Percentiles rank a stretch among this genome's conserved stretches.
These are phyloP conservation scores for Pocota personata DNA, from an alignment of 2,888 invertebrate species.

Conservation along the genomic window DNA sequence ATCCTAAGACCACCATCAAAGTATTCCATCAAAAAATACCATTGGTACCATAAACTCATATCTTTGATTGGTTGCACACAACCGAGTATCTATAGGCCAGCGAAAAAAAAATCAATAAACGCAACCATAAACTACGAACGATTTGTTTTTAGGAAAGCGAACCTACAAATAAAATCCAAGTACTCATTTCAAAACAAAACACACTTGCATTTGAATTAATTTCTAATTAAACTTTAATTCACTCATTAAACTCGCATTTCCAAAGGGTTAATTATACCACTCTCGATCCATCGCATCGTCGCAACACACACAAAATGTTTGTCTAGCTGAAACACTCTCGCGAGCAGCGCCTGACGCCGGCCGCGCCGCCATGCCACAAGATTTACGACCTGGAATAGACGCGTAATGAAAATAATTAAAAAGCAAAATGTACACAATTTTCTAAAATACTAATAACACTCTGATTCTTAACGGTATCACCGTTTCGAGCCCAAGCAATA, in stretches of 20 bases:
- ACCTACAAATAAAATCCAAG: constrained; percentile 19
- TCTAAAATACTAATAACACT: constrained; percentile 62
- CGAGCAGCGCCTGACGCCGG: constrained; percentile 33
- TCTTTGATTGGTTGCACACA: constrained; percentile 32
- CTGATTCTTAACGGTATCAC: constrained; percentile 49
- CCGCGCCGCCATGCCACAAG: constrained; percentile 27
- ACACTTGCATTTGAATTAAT: constrained; percentile 63
- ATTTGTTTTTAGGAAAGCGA: constrained; percentile 41
- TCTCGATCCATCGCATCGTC: constrained; percentile 3
- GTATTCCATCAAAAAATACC: not conserved
- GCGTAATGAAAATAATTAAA: constrained; percentile 68
- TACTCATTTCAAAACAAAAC: constrained; percentile 32
- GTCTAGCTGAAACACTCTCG: constrained; percentile 8
- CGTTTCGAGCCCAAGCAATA: not conserved
- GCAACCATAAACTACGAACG: constrained; percentile 35
- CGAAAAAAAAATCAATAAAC: constrained; percentile 24
- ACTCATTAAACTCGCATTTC: constrained; percentile 62
- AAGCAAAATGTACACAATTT: constrained; percentile 48
- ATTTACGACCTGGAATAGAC: constrained; percentile 56
- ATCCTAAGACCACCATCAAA: not conserved
- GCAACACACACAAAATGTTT: constrained; percentile 11
- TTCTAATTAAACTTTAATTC: constrained; percentile 62
- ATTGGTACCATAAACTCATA: constrained; percentile 34
- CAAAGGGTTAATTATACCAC: constrained; percentile 57
- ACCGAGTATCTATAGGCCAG: not conserved